phyloP scores from a whole-genome alignment of 2,113 vertebrate species.

The Aramus guarauna region DNA sequence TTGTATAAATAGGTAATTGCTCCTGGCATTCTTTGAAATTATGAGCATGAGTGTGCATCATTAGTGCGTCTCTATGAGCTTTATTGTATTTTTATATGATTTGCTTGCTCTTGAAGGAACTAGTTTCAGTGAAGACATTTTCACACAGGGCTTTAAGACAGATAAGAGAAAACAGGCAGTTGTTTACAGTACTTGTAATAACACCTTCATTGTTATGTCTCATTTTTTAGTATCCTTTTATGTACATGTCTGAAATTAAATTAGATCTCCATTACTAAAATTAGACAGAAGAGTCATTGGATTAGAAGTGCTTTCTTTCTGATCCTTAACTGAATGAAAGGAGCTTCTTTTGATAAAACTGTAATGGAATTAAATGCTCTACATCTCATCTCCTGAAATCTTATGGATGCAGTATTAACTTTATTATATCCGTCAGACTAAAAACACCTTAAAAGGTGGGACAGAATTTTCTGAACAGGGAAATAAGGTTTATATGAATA shows the following conservation, averaged over 20 bases:
- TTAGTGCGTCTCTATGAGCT: not conserved
- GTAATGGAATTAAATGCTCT: constrained; percentile 62
- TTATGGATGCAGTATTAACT: constrained; percentile 43
- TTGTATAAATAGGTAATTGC: not conserved
- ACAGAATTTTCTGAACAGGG: not conserved
- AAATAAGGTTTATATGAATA: not conserved
- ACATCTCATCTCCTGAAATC: constrained; percentile 40
- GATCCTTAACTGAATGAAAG: constrained; percentile 63
- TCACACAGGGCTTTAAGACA: not conserved
- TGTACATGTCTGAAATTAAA: constrained; percentile 72
- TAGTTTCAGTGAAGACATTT: not conserved
- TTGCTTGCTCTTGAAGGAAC: not conserved
- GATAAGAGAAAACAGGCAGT: not conserved
- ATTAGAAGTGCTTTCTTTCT: constrained; percentile 63
- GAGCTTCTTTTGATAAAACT: constrained; percentile 64
- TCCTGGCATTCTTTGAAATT: not conserved
- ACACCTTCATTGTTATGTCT: constrained; percentile 47
- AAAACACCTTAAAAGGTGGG: constrained; percentile 18
- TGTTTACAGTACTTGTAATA: constrained; percentile 27
- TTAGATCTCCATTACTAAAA: constrained; percentile 77
- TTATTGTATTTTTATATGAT: not conserved
- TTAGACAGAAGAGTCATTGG: constrained; percentile 59
- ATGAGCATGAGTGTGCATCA: not conserved
- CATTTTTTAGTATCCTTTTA: constrained; percentile 60
- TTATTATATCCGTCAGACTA: not conserved